Conservation (phyloP, 2,888 invertebrate species). For the Ptilodon capucinus region DNA sequence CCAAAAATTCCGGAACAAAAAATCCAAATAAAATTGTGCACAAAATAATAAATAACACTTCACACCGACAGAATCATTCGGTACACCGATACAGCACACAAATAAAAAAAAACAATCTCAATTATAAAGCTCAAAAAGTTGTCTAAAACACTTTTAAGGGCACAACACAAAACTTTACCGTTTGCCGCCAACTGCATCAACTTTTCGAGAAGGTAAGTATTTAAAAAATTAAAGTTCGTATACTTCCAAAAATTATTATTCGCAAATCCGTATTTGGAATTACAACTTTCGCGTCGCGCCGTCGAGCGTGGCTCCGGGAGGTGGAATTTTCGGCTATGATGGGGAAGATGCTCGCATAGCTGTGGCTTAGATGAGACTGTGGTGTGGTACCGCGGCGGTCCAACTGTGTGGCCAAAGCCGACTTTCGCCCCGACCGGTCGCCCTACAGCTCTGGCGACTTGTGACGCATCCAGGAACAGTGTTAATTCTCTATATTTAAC, state of each 20-base stretch:
- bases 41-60: conserved; percentile 74
- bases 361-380: conserved; percentile 82
- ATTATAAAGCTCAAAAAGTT: conserved; percentile 69
- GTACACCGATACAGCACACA: conserved; percentile 68
- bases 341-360: conserved; percentile 81
- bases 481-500: conserved; percentile 64
- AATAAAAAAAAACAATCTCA: conserved; percentile 61
- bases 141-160: conserved; percentile 63
- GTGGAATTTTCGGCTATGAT: conserved; percentile 74
- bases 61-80: conserved; percentile 70
- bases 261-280: conserved; percentile 45
- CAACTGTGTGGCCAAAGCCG: conserved; percentile 71
- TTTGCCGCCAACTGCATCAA: conserved; percentile 73
- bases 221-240: conserved; percentile 42
- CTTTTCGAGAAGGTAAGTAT: conserved; percentile 49
- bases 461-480: conserved; percentile 77
- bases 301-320: conserved; percentile 62
- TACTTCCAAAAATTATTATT: conserved; percentile 42
- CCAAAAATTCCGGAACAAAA: conserved; percentile 78
- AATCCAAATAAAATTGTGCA: conserved; percentile 79
- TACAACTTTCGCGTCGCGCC: conserved; percentile 66
- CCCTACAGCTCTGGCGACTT: conserved; percentile 73
- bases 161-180: conserved; percentile 79
- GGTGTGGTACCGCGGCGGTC: conserved; percentile 69
- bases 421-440: conserved; percentile 82